Evolutionary conservation across 35 echinoderm and acorn worm species (phyloP), one percentile per base, ranked within the genome.

Genomic region (Diadema setosum): DNA sequence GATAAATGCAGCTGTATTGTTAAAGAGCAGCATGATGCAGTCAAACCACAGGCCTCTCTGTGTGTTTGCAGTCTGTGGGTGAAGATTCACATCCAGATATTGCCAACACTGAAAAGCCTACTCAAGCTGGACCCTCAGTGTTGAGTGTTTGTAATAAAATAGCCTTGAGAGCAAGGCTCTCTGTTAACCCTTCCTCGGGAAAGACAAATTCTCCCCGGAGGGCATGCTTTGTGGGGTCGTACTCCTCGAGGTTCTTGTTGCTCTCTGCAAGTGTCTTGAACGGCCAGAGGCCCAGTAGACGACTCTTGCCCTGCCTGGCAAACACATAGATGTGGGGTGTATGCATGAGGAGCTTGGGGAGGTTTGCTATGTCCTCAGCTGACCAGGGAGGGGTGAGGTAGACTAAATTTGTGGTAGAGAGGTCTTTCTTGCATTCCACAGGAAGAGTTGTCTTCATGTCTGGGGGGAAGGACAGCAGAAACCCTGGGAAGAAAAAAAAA

Each of bases 271-370:
- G 93, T 21, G 65, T 60, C 24, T 83, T 20, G 39, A 82, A 95
- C 8, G 49, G 74, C 93, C 93, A 95, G 5, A 81, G 23, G 21
- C 87, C 87, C 2, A 95, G 49, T 46, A 91, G 84, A 8, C 82
- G 74, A 76, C 93, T 95, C 67, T 95, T 95, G 23, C 93, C 93
- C 41, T 95, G 93, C 35, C 88, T 86, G 2, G 83, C 84, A 83
- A 82, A 90, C 20, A 95, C 83, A 61, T 56, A 91, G 21, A 85
- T 21, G 39, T 86, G 44, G 18, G 32, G 34, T 58, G 40, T 49
- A 35, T 45, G 52, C 7, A 21, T 15, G 21, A 78, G 27, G 35
- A 78, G 33, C 24, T 78, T n/a, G 1, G 73, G 73, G 35, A 78
- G 40, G 40, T 35, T 78, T 26, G 73, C 8, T 14, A 78, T 41